phyloP scores from a whole-genome alignment of 2,888 invertebrate species.

The Amiota communis region DNA sequence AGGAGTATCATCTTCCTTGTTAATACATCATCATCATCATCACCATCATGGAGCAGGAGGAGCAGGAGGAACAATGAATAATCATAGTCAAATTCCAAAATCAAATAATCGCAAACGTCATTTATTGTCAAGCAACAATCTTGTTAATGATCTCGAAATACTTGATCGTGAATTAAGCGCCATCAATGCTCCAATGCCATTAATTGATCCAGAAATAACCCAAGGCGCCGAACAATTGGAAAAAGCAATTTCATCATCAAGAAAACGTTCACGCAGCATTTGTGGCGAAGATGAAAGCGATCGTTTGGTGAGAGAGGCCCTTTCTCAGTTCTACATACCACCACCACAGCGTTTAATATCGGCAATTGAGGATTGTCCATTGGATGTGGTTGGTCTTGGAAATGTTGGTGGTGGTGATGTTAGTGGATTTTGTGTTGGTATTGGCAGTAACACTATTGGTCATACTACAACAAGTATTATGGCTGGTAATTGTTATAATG shows the following conservation, averaged over 20 bases:
- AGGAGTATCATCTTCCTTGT: slow-evolving; percentile 24
- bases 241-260: slow-evolving; percentile 68
- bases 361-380: slow-evolving; percentile 78
- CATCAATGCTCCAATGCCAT: slow-evolving; percentile 73
- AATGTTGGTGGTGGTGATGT: slow-evolving; percentile 37
- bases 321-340: slow-evolving; percentile 82
- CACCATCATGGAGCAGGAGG: not conserved
- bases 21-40: slow-evolving; percentile 28
- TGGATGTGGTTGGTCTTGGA: slow-evolving; percentile 63
- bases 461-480: slow-evolving; percentile 26
- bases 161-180: slow-evolving; percentile 73
- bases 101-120: slow-evolving; percentile 63
- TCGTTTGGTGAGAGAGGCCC: slow-evolving; percentile 80
- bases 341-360: slow-evolving; percentile 81
- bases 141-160: slow-evolving; percentile 73
- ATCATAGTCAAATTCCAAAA: too few relatives aligned
- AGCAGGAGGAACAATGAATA: too few relatives aligned
- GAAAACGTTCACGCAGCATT: slow-evolving; percentile 73
- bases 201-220: slow-evolving; percentile 73
- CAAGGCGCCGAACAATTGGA: slow-evolving; percentile 73
- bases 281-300: slow-evolving; percentile 77
- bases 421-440: not conserved
- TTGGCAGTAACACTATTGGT: slow-evolving; percentile 31
- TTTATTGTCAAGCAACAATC: slow-evolving; percentile 63
- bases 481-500: not conserved